phyloP scores from a whole-genome alignment of 2,113 vertebrate species.

The Tympanuchus pallidicinctus region DNA sequence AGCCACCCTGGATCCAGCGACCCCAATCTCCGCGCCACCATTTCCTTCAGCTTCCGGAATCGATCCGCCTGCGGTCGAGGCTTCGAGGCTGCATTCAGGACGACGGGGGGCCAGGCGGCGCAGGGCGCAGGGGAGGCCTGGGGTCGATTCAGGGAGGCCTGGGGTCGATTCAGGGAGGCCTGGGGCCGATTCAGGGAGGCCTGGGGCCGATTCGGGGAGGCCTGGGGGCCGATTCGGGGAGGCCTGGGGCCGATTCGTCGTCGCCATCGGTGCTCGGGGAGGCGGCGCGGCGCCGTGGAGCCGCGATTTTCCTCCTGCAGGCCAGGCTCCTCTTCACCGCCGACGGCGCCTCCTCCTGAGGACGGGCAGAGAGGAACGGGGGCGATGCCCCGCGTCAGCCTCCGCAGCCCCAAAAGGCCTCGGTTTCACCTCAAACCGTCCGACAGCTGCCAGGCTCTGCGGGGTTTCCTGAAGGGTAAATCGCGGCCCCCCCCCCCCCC shows the following conservation, averaged over 20 bases:
- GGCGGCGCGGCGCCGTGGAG: neutral
- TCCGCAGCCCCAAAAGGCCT: fast-evolving
- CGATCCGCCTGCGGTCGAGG: too few species aligned
- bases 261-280: neutral
- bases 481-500: too few species aligned
- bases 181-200: too few species aligned
- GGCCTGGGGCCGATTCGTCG: neutral
- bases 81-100: neutral
- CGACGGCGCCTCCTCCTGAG: neutral
- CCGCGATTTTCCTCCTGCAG: slow-evolving; percentile 39
- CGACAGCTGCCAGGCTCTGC: too few species aligned
- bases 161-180: too few species aligned
- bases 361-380: too few species aligned
- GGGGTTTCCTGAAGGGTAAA: too few species aligned
- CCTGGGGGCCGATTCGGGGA: too few species aligned
- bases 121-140: slow-evolving; percentile 39
- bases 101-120: neutral
- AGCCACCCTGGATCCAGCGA: slow-evolving; percentile 85
- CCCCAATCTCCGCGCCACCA: slow-evolving; percentile 75
- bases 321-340: slow-evolving; percentile 74
- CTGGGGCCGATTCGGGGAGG: too few species aligned
- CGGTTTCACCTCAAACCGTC: too few species aligned
- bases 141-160: too few species aligned
- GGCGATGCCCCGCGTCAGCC: neutral
- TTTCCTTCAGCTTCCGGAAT: slow-evolving; percentile 63